A percentile compares a stretch with the other conserved stretches of the same genome.
phyloP scores from a whole-genome alignment of 2,797 vertebrate genomes.

The Esox lucius region DNA sequence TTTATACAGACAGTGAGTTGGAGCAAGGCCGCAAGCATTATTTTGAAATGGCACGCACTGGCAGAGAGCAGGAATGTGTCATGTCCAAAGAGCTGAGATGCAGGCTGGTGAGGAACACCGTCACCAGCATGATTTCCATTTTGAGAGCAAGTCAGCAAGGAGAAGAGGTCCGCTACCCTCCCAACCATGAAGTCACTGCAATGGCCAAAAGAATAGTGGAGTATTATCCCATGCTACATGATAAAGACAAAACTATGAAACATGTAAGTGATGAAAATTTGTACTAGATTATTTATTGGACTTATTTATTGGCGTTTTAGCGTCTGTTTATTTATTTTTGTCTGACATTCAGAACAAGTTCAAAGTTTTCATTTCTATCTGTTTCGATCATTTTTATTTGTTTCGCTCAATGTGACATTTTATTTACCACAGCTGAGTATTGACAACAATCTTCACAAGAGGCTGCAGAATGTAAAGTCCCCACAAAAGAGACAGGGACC shows the following conservation, averaged over 20 bases:
- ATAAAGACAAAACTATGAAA: constrained; percentile 4
- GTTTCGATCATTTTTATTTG: no score
- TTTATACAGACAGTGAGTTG: constrained; percentile 34
- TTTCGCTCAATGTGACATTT: no score
- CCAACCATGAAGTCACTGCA: no score
- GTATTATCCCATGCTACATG: constrained; percentile 29
- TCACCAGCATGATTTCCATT: constrained; percentile 35
- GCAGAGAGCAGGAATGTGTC: constrained; percentile 14
- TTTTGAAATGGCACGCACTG: constrained; percentile 21
- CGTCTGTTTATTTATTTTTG: not conserved
- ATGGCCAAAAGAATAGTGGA: constrained; percentile 9
- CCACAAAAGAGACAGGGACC: no score
- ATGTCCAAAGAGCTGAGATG: constrained; percentile 41
- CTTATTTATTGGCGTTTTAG: no score
- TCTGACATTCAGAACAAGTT: no score
- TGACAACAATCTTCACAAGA: constrained; percentile 1
- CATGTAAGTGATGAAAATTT: constrained; percentile 11
- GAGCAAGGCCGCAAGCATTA: constrained; percentile 20
- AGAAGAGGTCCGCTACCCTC: constrained; percentile 27
- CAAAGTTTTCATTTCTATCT: no score
- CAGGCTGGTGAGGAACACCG: constrained; percentile 37
- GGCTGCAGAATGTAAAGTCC: no score
- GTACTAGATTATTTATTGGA: no score
- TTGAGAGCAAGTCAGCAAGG: constrained; percentile 27
- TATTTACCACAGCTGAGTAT: constrained; percentile 12